Evolutionary conservation across 2,888 invertebrate genomes (phyloP).

Genomic region (Vesta saturnalis): DNA sequence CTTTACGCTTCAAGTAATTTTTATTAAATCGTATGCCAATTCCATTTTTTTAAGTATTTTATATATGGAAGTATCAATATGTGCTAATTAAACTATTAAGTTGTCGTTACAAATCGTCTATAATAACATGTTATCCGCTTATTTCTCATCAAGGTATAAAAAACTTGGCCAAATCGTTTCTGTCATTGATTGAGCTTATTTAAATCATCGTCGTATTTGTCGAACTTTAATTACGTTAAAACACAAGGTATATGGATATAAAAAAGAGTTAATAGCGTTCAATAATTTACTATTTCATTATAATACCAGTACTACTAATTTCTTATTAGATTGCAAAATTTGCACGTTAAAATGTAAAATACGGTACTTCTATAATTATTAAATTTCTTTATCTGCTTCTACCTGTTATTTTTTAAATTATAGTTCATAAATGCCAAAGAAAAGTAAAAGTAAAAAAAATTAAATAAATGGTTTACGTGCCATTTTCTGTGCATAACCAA

Average conservation of each 20-base stretch:
- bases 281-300: slow-evolving; percentile 39
- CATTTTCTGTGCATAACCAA: too few relatives aligned
- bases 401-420: too few relatives aligned
- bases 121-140: slow-evolving; percentile 56
- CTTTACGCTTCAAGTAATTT: slow-evolving; percentile 7
- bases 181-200: slow-evolving; percentile 7
- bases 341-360: too few relatives aligned
- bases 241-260: slow-evolving; percentile 34
- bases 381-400: too few relatives aligned
- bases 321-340: too few relatives aligned
- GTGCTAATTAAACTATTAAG: slow-evolving; percentile 60
- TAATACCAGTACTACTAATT: too few relatives aligned
- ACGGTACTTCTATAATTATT: too few relatives aligned
- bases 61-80: slow-evolving; percentile 51
- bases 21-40: too few relatives aligned
- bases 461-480: too few relatives aligned
- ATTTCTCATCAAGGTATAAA: slow-evolving; percentile 48
- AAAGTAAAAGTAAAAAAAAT: too few relatives aligned
- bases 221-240: too few relatives aligned
- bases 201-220: slow-evolving; percentile 10
- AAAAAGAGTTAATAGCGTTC: slow-evolving; percentile 39
- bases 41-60: slow-evolving; percentile 48
- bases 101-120: slow-evolving; percentile 57
- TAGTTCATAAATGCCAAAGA: too few relatives aligned
- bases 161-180: slow-evolving; percentile 10